Percentiles rank a stretch among this genome's conserved stretches.
These are phyloP conservation scores for Papilio xuthus DNA, from an alignment of 1,140 invertebrate genomes.

Conservation along the genomic window DNA sequence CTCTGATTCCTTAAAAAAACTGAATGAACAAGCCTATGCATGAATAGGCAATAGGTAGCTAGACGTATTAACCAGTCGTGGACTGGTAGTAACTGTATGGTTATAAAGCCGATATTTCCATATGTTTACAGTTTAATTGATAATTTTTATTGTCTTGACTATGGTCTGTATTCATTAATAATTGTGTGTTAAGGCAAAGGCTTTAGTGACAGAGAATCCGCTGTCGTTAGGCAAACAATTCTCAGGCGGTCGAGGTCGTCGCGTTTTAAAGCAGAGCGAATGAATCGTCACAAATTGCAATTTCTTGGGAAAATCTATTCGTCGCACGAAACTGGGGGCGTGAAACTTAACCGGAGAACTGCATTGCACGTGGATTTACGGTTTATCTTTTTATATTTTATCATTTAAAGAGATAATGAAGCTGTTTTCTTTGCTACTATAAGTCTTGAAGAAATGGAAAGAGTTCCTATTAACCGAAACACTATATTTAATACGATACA, in stretches of 20 bases:
- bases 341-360: constrained; percentile 12
- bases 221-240: constrained; percentile 4
- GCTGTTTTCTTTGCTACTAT: not conserved
- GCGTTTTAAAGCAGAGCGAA: constrained; percentile 44
- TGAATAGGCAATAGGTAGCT: too few species aligned
- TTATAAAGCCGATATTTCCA: too few species aligned
- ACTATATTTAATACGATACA: too few species aligned
- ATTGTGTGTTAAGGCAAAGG: not conserved
- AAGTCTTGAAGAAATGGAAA: too few species aligned
- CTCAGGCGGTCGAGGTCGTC: constrained; percentile 25
- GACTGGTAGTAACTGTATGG: too few species aligned
- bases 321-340: constrained; percentile 39
- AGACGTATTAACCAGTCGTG: too few species aligned
- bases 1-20: too few species aligned
- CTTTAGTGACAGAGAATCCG: not conserved
- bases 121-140: not conserved
- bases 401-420: not conserved
- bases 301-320: constrained; percentile 61
- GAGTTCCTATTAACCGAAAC: too few species aligned
- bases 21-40: too few species aligned
- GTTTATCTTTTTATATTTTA: not conserved
- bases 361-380: not conserved
- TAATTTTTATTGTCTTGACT: not conserved
- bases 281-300: constrained; percentile 54
- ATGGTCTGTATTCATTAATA: not conserved